Base-by-base conservation (phyloP, 2,113 vertebrate species). In the Zosterops hypoxanthus region DNA sequence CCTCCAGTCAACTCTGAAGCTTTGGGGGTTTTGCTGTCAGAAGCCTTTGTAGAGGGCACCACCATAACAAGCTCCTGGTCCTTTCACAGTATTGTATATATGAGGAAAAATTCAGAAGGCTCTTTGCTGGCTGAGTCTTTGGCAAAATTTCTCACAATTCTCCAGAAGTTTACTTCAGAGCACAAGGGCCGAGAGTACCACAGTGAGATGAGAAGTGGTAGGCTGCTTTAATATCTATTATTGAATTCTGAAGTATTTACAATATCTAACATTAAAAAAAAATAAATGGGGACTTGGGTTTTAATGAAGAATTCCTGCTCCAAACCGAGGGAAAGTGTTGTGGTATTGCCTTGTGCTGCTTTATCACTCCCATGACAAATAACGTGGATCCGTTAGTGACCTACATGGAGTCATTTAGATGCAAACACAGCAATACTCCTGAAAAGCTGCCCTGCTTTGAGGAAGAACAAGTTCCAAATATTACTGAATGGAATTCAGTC, bases 401-500 rank as follows among this genome's bases (percentile, higher is more conserved):
- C 92, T 96, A 94, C 75, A 87, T 87, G 84, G 82, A 63, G 82
- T 97, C 86, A 91, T 92, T 95, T 88, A 94, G 93, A 95, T 94
- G 94, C 96, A 95, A 95, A 90, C 95, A 91, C 92, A 97, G 86
- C 90, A 92, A 81, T 79, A 92, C 68, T 92, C 81, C 83, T 89
- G 92, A 97, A 97, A 93, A 94, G 72, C 95, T 96, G 82, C 88
- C 90, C 86, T 92, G 90, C 94, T 92, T 92, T 92, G 92, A 92
- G 83, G 56, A 96, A 56, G 78, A 95, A 82, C 88, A 78, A 95
- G 57, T 92, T 88, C 88, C 88, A 97, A 97, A 97, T 95, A 96
- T 85, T 94, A 92, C 93, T 94, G 96, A 95, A 96, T 96, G 93
- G 92, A 95, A 94, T 96, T 94, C 89, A 92, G 91, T 94, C 94